A percentile compares a stretch with the other conserved stretches of the same genome.
Conservation (phyloP, 2,113 vertebrate genomes). For the Lynx canadensis region DNA sequence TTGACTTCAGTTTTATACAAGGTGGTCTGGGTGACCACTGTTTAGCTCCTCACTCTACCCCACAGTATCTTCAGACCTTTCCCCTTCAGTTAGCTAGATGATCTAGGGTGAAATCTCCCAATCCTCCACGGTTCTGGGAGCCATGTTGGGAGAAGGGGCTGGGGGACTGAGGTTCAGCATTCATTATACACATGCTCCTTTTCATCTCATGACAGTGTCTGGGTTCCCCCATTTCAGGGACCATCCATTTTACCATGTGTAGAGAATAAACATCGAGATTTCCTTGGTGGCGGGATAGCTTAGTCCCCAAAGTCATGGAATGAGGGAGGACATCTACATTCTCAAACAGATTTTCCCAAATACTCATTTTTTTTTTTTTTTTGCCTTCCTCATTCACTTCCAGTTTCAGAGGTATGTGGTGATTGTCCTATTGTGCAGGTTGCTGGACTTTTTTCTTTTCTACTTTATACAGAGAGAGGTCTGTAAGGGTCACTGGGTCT, state of each 20-base stretch:
- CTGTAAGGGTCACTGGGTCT: neutral
- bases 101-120: neutral
- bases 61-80: rapidly evolving
- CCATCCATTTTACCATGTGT: too few relatives aligned
- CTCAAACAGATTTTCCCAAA: neutral
- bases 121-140: neutral
- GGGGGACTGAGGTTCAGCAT: neutral
- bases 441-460: neutral
- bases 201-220: neutral
- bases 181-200: neutral
- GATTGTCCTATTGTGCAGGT: neutral
- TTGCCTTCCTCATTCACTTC: neutral
- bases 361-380: neutral
- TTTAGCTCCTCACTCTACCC: rapidly evolving
- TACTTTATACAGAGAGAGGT: neutral
- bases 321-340: neutral
- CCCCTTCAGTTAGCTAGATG: neutral
- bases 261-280: neutral
- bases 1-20: rapidly evolving
- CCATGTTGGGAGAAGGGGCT: rapidly evolving
- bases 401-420: too few relatives aligned
- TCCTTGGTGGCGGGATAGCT: neutral
- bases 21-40: neutral
- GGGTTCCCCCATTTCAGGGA: neutral
- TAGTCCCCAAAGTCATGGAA: neutral